Base-by-base conservation (phyloP, 2,888 invertebrate species). In the Serrognathus titanus region DNA sequence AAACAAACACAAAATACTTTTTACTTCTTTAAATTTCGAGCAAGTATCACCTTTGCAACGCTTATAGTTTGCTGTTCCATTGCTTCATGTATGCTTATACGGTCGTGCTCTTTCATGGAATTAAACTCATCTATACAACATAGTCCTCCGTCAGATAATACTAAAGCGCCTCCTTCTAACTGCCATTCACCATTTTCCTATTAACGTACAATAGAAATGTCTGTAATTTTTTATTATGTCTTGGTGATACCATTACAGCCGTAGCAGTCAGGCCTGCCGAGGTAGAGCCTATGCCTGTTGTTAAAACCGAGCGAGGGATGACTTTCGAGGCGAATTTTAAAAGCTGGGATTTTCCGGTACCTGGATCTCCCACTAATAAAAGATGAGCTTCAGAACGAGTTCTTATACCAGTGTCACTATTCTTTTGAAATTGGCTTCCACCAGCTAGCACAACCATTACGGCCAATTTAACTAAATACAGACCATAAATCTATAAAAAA, bases 1-100 rank as follows among this genome's bases (percentile, higher is more conserved):
- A 40, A 79, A 78, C 61, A 35, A 55, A 39, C 50, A 2, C 16
- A 45, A 11, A 11, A 41, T 24, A 45, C 35, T 35, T 20, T 48
- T 1, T 16, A 6, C 13, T 37, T n/a, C 20, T 8, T n/a, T 20
- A 12, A 24, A 48, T 31, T 11, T 6, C 5, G 7, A 31, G 7
- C 11, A 9, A 24, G 8, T 48, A 13, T 37, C 70, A 89, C 90
- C 82, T 95, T 95, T 5, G 94, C 94, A 35, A 95, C 89, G 67
- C 93, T 93, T 62, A 95, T 91, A 1, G 92, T 92, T 78, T 95
- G 95, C 70, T 94, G 94, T 73, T 95, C 94, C 94, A 95, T 94
- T 0, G 94, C 94, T 78, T 95, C 94, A 69, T 94, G 94, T 64
- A 95, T 90, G 54, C 89, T 88, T 0, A 88, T 85, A 60, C 90